These are phyloP conservation scores for Onychomys leucogaster DNA, from an alignment of 2,797 vertebrate genomes.

Conservation along the genomic window DNA sequence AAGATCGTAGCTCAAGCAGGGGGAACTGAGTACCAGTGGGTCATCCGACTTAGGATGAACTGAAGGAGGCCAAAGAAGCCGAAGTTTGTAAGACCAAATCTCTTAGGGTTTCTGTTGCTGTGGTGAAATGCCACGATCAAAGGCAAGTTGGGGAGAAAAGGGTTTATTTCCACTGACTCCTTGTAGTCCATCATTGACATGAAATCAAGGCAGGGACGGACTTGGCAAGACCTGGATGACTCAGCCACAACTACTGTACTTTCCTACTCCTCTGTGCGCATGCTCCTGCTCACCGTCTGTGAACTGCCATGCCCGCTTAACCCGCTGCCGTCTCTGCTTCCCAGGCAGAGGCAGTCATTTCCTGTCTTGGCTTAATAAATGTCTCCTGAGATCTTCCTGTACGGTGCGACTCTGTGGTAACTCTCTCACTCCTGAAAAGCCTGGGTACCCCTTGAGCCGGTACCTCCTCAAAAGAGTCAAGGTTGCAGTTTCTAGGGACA, in stretches of 20 bases:
- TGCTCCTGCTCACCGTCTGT: background rate
- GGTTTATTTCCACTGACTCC: too few species aligned
- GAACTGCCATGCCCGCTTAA: background rate
- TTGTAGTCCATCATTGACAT: too few species aligned
- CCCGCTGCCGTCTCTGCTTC: background rate
- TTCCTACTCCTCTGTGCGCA: background rate
- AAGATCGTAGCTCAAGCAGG: background rate
- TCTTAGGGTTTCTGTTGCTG: too few species aligned
- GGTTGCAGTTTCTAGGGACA: background rate
- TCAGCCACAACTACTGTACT: background rate
- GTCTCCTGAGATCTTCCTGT: background rate
- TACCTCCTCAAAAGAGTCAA: background rate
- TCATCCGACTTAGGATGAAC: background rate
- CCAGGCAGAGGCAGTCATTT: background rate
- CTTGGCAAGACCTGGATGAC: background rate
- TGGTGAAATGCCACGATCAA: too few species aligned
- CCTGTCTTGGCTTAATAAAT: background rate
- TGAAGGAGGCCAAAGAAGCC: background rate
- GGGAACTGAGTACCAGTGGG: background rate
- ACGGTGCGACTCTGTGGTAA: background rate
- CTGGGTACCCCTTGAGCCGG: too few species aligned
- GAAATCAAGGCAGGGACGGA: too few species aligned
- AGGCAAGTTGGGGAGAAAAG: too few species aligned
- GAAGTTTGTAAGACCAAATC: background rate
- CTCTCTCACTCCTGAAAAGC: background rate